phyloP scores from a whole-genome alignment of 2,113 vertebrate genomes.

The Gasterosteus aculeatus region DNA sequence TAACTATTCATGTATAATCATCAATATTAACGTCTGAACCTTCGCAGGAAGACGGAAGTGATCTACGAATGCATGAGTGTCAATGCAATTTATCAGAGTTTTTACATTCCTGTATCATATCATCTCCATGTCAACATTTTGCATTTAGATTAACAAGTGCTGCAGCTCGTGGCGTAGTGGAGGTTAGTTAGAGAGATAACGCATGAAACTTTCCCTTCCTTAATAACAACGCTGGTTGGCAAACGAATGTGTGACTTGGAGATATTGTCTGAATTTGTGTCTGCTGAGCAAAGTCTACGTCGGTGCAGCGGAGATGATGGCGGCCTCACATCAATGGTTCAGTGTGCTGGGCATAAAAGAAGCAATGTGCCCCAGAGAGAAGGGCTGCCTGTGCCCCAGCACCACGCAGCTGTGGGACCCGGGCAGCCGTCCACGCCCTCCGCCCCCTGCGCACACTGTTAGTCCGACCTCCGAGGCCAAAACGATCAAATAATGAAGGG shows the following conservation, averaged over 20 bases:
- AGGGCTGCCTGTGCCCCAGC: slow-evolving; percentile 67
- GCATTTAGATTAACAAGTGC: neutral
- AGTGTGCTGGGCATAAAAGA: slow-evolving; percentile 72
- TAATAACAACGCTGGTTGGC: neutral
- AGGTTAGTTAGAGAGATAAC: neutral
- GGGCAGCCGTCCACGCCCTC: slow-evolving; percentile 69
- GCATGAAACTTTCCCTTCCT: neutral
- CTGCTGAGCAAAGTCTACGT: slow-evolving; percentile 25
- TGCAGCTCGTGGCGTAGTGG: neutral
- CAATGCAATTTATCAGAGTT: neutral
- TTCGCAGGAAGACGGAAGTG: neutral
- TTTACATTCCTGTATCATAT: neutral
- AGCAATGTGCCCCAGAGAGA: slow-evolving; percentile 73
- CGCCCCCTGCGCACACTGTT: slow-evolving; percentile 42
- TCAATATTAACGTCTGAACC: neutral
- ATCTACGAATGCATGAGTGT: neutral
- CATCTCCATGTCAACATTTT: neutral
- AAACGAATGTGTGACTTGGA: slow-evolving; percentile 17
- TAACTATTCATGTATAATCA: neutral
- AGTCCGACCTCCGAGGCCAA: slow-evolving; percentile 34
- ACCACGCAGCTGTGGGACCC: slow-evolving; percentile 70
- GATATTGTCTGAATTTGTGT: slow-evolving; percentile 42
- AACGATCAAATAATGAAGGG: slow-evolving; percentile 27
- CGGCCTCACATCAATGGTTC: slow-evolving; percentile 67
- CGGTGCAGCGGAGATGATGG: slow-evolving; percentile 38